A percentile compares a stretch with the other conserved stretches of the same genome.
Conservation (phyloP, 2,888 invertebrate species). For the Parnassius mnemosyne region DNA sequence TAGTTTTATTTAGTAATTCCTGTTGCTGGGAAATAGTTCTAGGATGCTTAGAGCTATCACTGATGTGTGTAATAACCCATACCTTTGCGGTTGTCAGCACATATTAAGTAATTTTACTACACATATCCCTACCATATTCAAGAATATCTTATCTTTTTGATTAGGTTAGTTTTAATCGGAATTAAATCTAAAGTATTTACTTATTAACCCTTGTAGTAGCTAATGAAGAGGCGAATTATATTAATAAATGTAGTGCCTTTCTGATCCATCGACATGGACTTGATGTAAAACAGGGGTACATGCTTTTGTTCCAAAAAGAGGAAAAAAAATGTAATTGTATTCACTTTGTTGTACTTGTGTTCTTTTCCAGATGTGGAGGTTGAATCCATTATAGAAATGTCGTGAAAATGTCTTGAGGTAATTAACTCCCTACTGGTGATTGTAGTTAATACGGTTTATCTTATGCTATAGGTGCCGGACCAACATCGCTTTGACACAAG, state of each 20-base stretch:
- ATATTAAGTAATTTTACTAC: not conserved
- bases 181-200: not conserved
- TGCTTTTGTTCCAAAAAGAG: conserved; percentile 51
- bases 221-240: not conserved
- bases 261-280: conserved; percentile 63
- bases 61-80: not conserved
- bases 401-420: conserved; percentile 80
- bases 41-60: not conserved
- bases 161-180: too few relatives aligned
- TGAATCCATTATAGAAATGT: conserved; percentile 79
- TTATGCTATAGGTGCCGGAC: conserved; percentile 52
- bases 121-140: not conserved
- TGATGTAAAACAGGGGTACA: conserved; percentile 77
- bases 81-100: not conserved
- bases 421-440: conserved; percentile 79
- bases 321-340: conserved; percentile 54
- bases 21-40: not conserved
- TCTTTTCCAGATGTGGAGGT: conserved; percentile 80
- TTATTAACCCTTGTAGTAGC: conserved; percentile 9
- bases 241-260: conserved; percentile 27
- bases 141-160: not conserved
- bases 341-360: conserved; percentile 81
- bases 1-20: conserved; percentile 1
- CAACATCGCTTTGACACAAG: conserved; percentile 32
- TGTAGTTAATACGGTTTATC: conserved; percentile 71